phyloP scores from a whole-genome alignment of 2,888 invertebrate genomes.

The Autographa gamma region DNA sequence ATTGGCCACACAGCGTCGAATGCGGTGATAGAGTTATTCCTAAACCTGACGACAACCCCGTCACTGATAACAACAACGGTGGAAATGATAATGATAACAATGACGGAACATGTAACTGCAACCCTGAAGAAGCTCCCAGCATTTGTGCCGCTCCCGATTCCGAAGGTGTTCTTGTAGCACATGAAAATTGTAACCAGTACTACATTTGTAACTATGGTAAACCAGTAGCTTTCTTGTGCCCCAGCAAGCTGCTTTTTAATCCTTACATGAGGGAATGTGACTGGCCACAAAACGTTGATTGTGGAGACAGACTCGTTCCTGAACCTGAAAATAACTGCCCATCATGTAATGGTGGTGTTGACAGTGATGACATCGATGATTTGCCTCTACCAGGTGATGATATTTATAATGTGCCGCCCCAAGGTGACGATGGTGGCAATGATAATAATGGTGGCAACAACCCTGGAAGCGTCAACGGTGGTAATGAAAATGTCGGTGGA shows the following conservation, averaged over 20 bases:
- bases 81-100: conserved; percentile 21
- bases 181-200: conserved; percentile 68
- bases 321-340: conserved; percentile 34
- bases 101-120: conserved; percentile 51
- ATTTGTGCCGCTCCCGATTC: conserved; percentile 62
- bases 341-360: conserved; percentile 25
- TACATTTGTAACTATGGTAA: conserved; percentile 61
- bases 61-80: conserved; percentile 27
- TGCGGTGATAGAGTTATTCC: conserved; percentile 56
- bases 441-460: conserved; percentile 28
- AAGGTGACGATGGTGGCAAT: conserved; percentile 21
- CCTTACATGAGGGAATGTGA: conserved; percentile 59
- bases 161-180: conserved; percentile 59
- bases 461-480: conserved; percentile 9
- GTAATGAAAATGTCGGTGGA: conserved; percentile 12
- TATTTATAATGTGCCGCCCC: conserved; percentile 13
- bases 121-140: conserved; percentile 59
- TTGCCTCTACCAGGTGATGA: conserved; percentile 14
- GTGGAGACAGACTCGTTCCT: conserved; percentile 58
- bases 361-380: conserved; percentile 19
- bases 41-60: conserved; percentile 14
- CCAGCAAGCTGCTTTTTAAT: conserved; percentile 55
- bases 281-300: conserved; percentile 61
- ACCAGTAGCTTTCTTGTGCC: conserved; percentile 55
- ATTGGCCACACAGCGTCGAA: conserved; percentile 59